Evolutionary conservation across 2,888 invertebrate genomes (phyloP), one percentile per base, ranked within the genome.

Genomic region (Erynnis tages): DNA sequence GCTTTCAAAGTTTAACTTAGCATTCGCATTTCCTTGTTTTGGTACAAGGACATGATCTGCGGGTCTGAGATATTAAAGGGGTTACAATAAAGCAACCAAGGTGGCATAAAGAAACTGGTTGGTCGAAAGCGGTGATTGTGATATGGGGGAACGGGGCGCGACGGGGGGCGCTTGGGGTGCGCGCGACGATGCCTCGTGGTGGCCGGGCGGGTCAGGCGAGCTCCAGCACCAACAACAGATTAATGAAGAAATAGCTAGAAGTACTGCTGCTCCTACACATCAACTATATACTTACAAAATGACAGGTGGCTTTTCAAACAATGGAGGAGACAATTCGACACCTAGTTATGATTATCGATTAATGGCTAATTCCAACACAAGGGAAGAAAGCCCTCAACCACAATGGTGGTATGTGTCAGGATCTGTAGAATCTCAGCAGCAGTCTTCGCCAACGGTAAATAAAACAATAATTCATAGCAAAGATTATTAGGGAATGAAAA

Each of bases 241-340:
- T 65, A 84, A 85, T 73, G 89, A 90, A 57, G 87, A 88, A 56
- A 83, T 87, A 40, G 86, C 88, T 30, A 76, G 85, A 59, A 87
- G 84, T 57, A 85, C 86, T 54, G 83, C 86, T 16, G 75, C 85
- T 50, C 72, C 91, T 58, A 87, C 90, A 70, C 95, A 95, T 76
- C 95, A 95, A 82, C 90, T 95, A 66, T 95, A 95, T 79, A 93
- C 94, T 59, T 96, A 96, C 82, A 96, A 95, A 91, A 95, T 96
- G 95, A 93, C 95, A 71, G 93, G 94, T 79, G 94, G 94, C 79
- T 95, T 95, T 91, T 92, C 94, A 70, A 85, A 93, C 92, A 82
- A 93, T 91, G 86, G 91, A 87, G 73, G 91, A 86, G 88, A 93
- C 91, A 82, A 91, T 80, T 91, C 93, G 55, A 91, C 92, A 59